Conservation (phyloP, 2,797 vertebrate species). For the Cynodonichthys magdalenae region DNA sequence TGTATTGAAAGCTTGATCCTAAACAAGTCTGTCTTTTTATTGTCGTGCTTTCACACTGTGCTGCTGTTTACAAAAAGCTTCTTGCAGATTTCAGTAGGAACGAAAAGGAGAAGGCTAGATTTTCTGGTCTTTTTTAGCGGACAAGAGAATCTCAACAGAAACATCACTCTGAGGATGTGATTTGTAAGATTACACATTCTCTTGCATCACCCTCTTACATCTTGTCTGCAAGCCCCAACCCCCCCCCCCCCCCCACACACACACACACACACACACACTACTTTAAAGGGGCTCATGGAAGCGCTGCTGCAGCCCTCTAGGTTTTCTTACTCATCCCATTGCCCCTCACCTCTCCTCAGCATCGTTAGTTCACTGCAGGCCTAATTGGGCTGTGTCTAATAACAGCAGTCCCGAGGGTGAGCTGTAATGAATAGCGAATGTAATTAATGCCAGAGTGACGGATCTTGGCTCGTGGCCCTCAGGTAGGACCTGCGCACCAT, state of each 20-base stretch:
- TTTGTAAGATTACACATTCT: conserved; percentile 46
- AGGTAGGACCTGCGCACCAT: conserved; percentile 62
- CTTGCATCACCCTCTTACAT: conserved; percentile 55
- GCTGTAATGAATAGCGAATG: conserved; percentile 79
- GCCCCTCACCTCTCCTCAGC: conserved; percentile 52
- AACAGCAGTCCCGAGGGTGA: conserved; percentile 66
- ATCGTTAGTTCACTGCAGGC: conserved; percentile 73
- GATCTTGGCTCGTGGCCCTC: conserved; percentile 71
- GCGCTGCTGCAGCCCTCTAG: conserved; percentile 42
- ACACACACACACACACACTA: too few relatives aligned
- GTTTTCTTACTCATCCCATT: conserved; percentile 58
- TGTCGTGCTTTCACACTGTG: conserved; percentile 9
- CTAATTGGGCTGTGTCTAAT: conserved; percentile 81
- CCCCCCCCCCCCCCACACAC: too few relatives aligned
- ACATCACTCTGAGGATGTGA: conserved; percentile 34
- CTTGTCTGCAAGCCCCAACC: conserved; percentile 34
- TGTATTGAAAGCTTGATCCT: conserved; percentile 4
- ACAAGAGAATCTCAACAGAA: conserved; percentile 16
- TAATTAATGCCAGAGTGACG: conserved; percentile 78
- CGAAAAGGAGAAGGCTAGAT: conserved; percentile 17
- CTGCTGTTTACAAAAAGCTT: not conserved
- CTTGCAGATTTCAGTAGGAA: not conserved
- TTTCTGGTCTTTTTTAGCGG: conserved; percentile 6
- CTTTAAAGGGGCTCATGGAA: conserved; percentile 43
- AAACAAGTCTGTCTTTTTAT: conserved; percentile 13